phyloP scores from a whole-genome alignment of 2,888 invertebrate species.

The Aelia acuminata region DNA sequence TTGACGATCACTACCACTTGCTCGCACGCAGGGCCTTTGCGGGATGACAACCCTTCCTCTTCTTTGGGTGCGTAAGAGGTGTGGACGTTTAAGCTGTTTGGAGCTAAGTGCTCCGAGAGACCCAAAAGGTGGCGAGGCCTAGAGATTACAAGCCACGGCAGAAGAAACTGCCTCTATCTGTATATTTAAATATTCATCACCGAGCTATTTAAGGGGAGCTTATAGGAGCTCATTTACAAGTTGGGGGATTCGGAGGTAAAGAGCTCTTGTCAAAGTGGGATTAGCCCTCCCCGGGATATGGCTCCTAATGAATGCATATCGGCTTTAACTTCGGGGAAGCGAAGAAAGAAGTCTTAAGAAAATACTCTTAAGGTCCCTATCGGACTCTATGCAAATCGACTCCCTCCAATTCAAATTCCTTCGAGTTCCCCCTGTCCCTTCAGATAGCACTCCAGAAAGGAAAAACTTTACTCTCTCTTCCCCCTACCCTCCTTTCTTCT shows the following conservation, averaged over 20 bases:
- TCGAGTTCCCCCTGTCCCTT: constrained; percentile 39
- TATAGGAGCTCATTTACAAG: constrained; percentile 64
- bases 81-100: not conserved
- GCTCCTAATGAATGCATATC: constrained; percentile 66
- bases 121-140: not conserved
- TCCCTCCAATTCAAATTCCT: constrained; percentile 60
- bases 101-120: not conserved
- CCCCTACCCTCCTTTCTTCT: too few relatives aligned
- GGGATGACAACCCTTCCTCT: not conserved
- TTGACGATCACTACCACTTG: not conserved
- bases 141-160: constrained; percentile 18
- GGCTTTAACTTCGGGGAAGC: constrained; percentile 65
- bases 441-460: constrained; percentile 26
- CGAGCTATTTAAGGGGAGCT: constrained; percentile 61
- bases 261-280: constrained; percentile 64
- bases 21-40: not conserved
- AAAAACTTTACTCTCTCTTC: constrained; percentile 57
- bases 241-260: constrained; percentile 62
- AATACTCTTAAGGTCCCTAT: constrained; percentile 64
- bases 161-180: constrained; percentile 53
- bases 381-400: constrained; percentile 59
- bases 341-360: constrained; percentile 65
- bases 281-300: constrained; percentile 60
- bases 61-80: not conserved
- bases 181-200: constrained; percentile 64